These are phyloP conservation scores for Alectura lathami DNA, from an alignment of 2,113 vertebrate genomes.

Conservation along the genomic window DNA sequence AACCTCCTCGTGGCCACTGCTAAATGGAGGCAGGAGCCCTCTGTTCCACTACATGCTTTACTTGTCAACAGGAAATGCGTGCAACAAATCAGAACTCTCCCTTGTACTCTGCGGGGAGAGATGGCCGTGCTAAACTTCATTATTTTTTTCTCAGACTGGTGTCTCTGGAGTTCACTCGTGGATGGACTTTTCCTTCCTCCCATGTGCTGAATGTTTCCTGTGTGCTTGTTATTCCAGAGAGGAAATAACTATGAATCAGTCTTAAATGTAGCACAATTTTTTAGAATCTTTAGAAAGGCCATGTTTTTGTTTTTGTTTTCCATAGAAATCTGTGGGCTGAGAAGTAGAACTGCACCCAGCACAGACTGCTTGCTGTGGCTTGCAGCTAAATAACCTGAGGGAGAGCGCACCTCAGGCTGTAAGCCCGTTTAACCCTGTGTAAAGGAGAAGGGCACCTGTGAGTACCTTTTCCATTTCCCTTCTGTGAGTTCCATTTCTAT, in stretches of 20 bases:
- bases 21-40: neutral
- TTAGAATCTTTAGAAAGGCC: neutral
- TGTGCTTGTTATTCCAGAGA: neutral
- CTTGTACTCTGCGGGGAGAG: neutral
- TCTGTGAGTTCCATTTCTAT: neutral
- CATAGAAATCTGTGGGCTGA: neutral
- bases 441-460: neutral
- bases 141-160: neutral
- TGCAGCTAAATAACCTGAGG: neutral
- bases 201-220: neutral
- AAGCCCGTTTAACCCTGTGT: rapidly evolving
- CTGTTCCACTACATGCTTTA: neutral
- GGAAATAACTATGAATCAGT: neutral
- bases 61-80: neutral
- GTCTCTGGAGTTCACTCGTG: neutral
- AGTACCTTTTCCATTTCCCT: neutral
- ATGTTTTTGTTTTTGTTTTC: neutral
- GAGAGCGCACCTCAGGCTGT: neutral
- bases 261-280: neutral
- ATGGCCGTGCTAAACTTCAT: neutral
- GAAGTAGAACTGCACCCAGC: neutral
- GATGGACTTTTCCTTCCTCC: neutral
- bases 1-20: neutral
- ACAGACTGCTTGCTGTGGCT: rapidly evolving
- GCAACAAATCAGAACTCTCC: neutral